Percentiles rank a stretch among this genome's conserved stretches.
Evolutionary conservation across 2,888 invertebrate genomes (phyloP).

Genomic region (Limnephilus rhombicus): DNA sequence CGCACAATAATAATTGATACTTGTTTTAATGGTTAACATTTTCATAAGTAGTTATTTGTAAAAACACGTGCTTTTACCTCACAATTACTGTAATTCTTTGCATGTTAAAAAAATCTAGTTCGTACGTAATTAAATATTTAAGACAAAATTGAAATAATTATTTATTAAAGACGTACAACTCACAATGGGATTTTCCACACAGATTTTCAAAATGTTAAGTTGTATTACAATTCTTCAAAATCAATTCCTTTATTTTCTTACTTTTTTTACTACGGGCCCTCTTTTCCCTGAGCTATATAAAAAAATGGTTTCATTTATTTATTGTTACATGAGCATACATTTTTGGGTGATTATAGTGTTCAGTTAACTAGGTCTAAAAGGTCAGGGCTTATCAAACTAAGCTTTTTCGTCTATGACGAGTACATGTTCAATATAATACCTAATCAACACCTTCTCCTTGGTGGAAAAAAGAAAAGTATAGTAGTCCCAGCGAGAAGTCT

Average conservation of each 20-base stretch:
- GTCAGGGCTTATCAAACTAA: too few relatives aligned
- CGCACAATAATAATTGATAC: neutral
- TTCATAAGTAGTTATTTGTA: neutral
- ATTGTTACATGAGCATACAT: neutral
- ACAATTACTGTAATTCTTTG: neutral
- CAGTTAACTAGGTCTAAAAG: too few relatives aligned
- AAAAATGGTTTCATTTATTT: neutral
- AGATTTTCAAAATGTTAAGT: neutral
- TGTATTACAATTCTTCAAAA: neutral
- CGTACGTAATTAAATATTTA: neutral
- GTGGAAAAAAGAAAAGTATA: too few relatives aligned
- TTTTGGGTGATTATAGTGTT: too few relatives aligned
- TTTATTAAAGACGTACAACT: neutral
- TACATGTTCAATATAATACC: too few relatives aligned
- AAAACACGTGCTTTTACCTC: neutral
- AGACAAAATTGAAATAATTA: neutral
- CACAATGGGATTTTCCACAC: too few relatives aligned
- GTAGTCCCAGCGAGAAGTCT: too few relatives aligned
- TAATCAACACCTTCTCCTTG: too few relatives aligned
- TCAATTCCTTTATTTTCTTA: neutral
- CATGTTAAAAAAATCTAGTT: neutral
- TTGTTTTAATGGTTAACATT: neutral
- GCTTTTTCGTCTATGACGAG: too few relatives aligned
- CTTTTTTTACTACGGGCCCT: neutral
- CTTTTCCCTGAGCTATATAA: neutral